These are phyloP conservation scores for Ammodytes dubius DNA, from an alignment of 2,113 vertebrate species.

Conservation along the genomic window DNA sequence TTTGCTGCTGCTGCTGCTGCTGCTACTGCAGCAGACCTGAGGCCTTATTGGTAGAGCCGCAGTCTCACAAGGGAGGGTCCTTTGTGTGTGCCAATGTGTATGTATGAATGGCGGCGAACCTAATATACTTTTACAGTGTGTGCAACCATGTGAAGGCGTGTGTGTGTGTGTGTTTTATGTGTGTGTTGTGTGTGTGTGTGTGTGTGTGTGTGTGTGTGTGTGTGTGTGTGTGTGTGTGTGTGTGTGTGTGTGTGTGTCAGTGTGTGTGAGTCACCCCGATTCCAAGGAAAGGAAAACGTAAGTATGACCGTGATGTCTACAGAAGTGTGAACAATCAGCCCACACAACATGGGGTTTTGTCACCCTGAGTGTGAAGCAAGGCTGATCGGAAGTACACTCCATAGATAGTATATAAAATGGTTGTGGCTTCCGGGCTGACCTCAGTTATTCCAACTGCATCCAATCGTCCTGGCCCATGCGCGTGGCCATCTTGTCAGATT, in stretches of 20 bases:
- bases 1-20: constrained; percentile 70
- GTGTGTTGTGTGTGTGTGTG: constrained; percentile 24
- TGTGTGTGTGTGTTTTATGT: background rate
- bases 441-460: too few species aligned
- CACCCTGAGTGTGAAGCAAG: constrained; percentile 7
- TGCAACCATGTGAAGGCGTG: too few species aligned
- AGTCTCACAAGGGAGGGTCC: constrained; percentile 39
- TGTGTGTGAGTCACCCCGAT: constrained; percentile 21
- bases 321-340: constrained; percentile 21
- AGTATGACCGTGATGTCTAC: constrained; percentile 40
- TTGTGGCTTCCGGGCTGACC: too few species aligned
- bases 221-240: constrained; percentile 16
- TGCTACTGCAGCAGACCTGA: constrained; percentile 67
- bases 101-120: background rate
- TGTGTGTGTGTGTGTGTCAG: background rate
- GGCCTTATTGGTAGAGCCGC: constrained; percentile 67
- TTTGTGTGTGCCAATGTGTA: constrained; percentile 22
- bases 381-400: background rate
- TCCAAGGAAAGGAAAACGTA: constrained; percentile 29
- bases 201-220: constrained; percentile 17
- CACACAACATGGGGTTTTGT: constrained; percentile 21
- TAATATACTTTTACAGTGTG: too few species aligned
- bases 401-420: too few species aligned
- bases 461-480: too few species aligned
- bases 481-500: too few species aligned